Conservation (phyloP, 1,140 invertebrate genomes). For the Drosophila sproati region DNA sequence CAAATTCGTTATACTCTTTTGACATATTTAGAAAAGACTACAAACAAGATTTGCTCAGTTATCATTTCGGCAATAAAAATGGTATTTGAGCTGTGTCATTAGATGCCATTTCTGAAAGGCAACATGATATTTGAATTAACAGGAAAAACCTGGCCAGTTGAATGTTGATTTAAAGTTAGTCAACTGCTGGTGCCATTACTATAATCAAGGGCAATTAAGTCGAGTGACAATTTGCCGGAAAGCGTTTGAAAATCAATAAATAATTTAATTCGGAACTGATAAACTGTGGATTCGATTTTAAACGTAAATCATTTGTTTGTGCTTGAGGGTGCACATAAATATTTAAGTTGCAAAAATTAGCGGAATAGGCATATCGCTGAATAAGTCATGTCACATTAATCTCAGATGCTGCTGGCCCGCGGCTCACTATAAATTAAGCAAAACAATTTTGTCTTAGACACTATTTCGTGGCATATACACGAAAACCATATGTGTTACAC, state of each 20-base stretch:
- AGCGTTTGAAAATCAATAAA: neutral
- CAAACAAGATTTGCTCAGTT: conserved; percentile 7
- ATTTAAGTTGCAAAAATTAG: conserved; percentile 56
- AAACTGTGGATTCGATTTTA: neutral
- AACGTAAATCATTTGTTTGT: neutral
- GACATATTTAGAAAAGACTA: too few species aligned
- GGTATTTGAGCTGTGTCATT: conserved; percentile 44
- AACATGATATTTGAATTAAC: conserved; percentile 58
- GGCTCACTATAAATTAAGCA: conserved; percentile 62
- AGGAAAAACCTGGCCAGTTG: conserved; percentile 41
- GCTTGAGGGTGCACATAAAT: conserved; percentile 51
- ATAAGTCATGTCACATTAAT: conserved; percentile 53
- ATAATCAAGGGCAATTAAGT: conserved; percentile 46
- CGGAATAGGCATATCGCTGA: conserved; percentile 57
- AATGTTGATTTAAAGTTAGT: conserved; percentile 29
- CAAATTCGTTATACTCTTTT: too few species aligned
- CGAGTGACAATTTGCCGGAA: neutral
- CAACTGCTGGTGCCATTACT: neutral
- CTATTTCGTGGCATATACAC: conserved; percentile 30
- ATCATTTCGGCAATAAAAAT: conserved; percentile 19
- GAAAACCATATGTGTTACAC: conserved; percentile 15
- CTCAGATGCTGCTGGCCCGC: conserved; percentile 12
- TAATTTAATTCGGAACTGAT: conserved; percentile 3
- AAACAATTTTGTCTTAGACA: conserved; percentile 35
- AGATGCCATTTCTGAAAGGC: conserved; percentile 29